Base-by-base conservation (phyloP, 1,140 invertebrate genomes). In the Nilaparvata lugens region DNA sequence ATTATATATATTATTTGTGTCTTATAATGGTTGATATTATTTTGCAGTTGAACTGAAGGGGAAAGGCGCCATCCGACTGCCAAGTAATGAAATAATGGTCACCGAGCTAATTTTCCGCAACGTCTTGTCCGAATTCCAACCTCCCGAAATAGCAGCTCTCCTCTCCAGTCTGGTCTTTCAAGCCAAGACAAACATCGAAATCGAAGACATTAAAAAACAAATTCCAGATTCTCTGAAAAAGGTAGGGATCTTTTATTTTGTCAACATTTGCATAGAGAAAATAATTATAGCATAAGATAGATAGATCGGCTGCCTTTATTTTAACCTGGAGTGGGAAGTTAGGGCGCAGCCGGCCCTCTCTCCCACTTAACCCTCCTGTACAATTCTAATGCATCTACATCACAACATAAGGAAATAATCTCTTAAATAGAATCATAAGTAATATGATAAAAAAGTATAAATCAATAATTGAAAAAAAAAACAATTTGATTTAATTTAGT, bases 101-200 rank as follows among this genome's bases (percentile, higher is more conserved):
- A 98, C 95, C 0, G 97, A 99, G 76, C 74, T 99, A 2, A 86
- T 99, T n/a, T 85, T 98, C 60, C 83, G 91, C 61, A 96, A 98
- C 75, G 82, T 94, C 54, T 83, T 99, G 52, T 88, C 86, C 0
- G 84, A 91, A 67, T 81, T 92, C 42, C 80, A 85, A 65, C 87
- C 93, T 0, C 85, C 89, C 0, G 94, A 98, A 76, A 96, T 99
- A 52, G 95, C 94, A 1, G 91, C 95, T 0, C 70, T 97, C 13
- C 73, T 98, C 4, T 97, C 95, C 0, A 86, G 88, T 56, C 80
- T 97, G 60, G 93, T 98, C 16, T 97, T 93, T 75, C 91, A 97
- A 77, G 87, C 87, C 54, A 89, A 87, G 69, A 73, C 84, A 73
- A 62, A 79, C 78, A 25, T 58, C n/a, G 62, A 65, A 61, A 48